These are phyloP conservation scores for Chroicocephalus ridibundus DNA, from an alignment of 2,113 vertebrate genomes.

Conservation along the genomic window DNA sequence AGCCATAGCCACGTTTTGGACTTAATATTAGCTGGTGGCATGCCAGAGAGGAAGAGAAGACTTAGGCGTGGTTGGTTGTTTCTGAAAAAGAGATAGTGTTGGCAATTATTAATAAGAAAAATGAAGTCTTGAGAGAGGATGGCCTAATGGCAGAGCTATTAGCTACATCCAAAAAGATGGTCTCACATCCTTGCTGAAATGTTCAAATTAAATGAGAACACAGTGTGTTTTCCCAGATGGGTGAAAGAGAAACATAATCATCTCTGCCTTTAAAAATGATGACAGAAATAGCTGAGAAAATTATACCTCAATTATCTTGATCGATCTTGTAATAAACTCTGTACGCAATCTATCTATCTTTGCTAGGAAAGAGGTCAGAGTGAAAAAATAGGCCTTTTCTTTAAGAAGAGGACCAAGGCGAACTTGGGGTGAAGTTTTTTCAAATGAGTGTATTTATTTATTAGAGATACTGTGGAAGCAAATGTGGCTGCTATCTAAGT, in stretches of 20 bases:
- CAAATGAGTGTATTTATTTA: background rate
- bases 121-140: background rate
- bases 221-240: conserved; percentile 39
- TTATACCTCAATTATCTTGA: conserved; percentile 47
- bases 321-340: conserved; percentile 49
- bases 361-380: background rate
- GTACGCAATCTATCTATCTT: conserved; percentile 32
- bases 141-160: conserved; percentile 42
- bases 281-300: conserved; percentile 43
- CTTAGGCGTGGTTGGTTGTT: conserved; percentile 46
- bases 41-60: conserved; percentile 4
- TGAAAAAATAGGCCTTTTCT: background rate
- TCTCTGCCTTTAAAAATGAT: conserved; percentile 35
- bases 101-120: conserved; percentile 61
- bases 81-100: conserved; percentile 48
- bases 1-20: background rate
- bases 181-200: conserved; percentile 16
- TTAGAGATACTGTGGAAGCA: background rate
- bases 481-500: background rate
- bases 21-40: background rate
- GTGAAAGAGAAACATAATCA: conserved; percentile 26
- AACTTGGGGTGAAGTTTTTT: background rate
- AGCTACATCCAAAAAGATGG: conserved; percentile 3
- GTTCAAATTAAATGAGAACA: conserved; percentile 26
- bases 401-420: background rate